Evolutionary conservation across 2,888 invertebrate species (phyloP).

Genomic region (Chrysina gloriosa): DNA sequence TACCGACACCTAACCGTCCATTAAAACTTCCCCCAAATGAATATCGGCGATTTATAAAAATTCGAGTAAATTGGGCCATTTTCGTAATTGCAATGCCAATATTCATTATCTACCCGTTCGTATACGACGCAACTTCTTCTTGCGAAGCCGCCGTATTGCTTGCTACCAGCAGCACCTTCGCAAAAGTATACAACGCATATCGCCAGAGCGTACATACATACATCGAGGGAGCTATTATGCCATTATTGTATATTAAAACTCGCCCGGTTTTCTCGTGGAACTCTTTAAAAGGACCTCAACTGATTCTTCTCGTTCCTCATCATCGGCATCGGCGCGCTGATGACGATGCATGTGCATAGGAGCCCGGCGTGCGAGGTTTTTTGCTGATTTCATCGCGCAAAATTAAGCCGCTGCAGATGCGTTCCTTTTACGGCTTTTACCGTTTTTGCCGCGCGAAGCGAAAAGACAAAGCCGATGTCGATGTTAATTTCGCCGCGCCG

Average conservation of each 20-base stretch:
- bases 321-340: too few relatives aligned
- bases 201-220: background rate
- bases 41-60: constrained; percentile 32
- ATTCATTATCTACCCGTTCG: constrained; percentile 39
- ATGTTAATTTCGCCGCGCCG: too few relatives aligned
- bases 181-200: too few relatives aligned
- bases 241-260: constrained; percentile 40
- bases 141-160: background rate
- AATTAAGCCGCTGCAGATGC: constrained; percentile 21
- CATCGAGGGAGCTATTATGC: constrained; percentile 32
- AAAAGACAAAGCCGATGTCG: too few relatives aligned
- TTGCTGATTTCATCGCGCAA: constrained; percentile 33
- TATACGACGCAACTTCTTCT: too few relatives aligned
- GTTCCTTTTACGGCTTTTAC: background rate
- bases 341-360: too few relatives aligned
- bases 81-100: constrained; percentile 44
- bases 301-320: too few relatives aligned
- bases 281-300: too few relatives aligned
- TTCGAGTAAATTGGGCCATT: constrained; percentile 42
- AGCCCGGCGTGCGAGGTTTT: constrained; percentile 8
- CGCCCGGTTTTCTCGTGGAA: constrained; percentile 8
- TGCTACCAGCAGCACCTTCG: background rate
- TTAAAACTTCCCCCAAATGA: constrained; percentile 43
- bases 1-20: constrained; percentile 41
- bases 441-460: background rate